A percentile compares a stretch with the other conserved stretches of the same genome.
phyloP scores from a whole-genome alignment of 2,888 invertebrate species.

The Pheosia gnoma region DNA sequence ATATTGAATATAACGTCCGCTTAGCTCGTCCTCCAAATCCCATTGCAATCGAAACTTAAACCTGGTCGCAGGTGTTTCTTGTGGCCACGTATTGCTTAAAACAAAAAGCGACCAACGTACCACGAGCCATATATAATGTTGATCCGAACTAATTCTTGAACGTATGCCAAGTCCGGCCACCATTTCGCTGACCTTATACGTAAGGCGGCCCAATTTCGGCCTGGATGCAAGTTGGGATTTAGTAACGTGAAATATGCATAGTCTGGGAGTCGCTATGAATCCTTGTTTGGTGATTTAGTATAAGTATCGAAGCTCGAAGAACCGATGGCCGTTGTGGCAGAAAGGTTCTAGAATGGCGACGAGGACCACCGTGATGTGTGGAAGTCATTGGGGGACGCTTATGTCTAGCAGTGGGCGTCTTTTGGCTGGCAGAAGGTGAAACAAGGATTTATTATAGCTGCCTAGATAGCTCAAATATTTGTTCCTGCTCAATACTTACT shows the following conservation, averaged over 20 bases:
- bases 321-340: no score
- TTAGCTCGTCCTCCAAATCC: slow-evolving; percentile 2
- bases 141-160: slow-evolving; percentile 56
- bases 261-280: slow-evolving; percentile 2
- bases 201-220: slow-evolving; percentile 40
- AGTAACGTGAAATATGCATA: neutral
- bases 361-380: no score
- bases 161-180: slow-evolving; percentile 50
- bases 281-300: no score
- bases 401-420: no score
- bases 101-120: slow-evolving; percentile 32
- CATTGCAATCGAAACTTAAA: slow-evolving; percentile 7
- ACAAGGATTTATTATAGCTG: no score
- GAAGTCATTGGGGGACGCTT: no score
- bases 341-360: no score
- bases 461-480: no score
- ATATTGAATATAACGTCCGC: no score
- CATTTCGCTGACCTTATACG: slow-evolving; percentile 49
- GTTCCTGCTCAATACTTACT: no score
- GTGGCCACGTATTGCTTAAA: slow-evolving; percentile 10
- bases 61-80: neutral
- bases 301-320: no score
- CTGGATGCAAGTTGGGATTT: slow-evolving; percentile 36
- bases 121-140: slow-evolving; percentile 31
- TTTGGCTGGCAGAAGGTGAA: no score